Evolutionary conservation across 53 echinoderm and acorn worm genomes (phyloP), one percentile per base, ranked within the genome.

Genomic region (Patiria pectinifera): DNA sequence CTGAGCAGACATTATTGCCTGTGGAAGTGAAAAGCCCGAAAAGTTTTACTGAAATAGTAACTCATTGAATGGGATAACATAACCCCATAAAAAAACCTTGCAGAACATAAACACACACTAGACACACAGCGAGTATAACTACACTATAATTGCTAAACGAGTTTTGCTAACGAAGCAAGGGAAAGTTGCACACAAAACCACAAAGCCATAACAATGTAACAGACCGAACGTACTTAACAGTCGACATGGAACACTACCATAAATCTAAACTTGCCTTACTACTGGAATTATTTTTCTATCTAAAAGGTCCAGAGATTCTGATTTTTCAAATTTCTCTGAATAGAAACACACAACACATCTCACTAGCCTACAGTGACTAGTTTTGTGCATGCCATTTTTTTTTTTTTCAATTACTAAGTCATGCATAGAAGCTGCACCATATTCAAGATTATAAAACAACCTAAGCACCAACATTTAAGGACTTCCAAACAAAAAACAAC

Each of bases 71-170:
- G 45, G 2, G 61, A 45, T 78, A 48, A 22, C 35, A 88, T 78
- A 88, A 88, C 62, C 78, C 88, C 78, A 88, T 61, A 26, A 77
- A 62, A 77, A 78, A 88, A 88, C 35, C 77, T 66, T 59, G 53
- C 46, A 78, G 88, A 88, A 78, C 78, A 45, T 24, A 18, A 77
- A 76, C 15, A 66, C 66, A 66, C 77, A 88, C 24, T 10, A 43
- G 43, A 86, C 53, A 46, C 19, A 59, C 58, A 45, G 2, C n/a
- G 59, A 82, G 49, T 45, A 47, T 18, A 71, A 85, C 47, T 85
- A 85, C 44, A 43, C n/a, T 19, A 69, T 24, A 14, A 48, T 70
- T 85, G 60, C 60, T 60, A 60, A 60, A 60, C 60, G 8, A 60
- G 12, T 13, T 66, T 66, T 3, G 66, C 8, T 8, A 53, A 8